Evolutionary conservation across 2,888 invertebrate species (phyloP).

Genomic region (Chalcis sispes): DNA sequence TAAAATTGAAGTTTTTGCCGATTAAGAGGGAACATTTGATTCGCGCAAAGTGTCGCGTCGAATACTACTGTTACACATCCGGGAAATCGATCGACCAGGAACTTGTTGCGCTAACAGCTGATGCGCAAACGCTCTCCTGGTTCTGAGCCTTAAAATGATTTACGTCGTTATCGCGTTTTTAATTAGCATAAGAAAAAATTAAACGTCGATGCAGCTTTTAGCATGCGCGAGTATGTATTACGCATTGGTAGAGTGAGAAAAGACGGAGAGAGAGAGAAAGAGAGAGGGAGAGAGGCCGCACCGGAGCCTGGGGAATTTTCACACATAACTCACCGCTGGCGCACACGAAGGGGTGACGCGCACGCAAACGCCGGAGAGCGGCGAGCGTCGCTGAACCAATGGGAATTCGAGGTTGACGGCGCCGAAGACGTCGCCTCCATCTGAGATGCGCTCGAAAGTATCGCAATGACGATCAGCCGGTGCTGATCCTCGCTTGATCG

Average conservation of each 20-base stretch:
- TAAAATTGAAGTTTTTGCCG: no score
- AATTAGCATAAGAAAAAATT: conserved; percentile 57
- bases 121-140: conserved; percentile 34
- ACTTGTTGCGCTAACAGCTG: conserved; percentile 39
- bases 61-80: no score
- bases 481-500: conserved; percentile 2
- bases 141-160: conserved; percentile 41
- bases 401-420: conserved; percentile 20
- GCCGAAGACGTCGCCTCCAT: conserved; percentile 49
- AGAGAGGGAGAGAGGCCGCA: not conserved
- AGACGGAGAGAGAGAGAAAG: no score
- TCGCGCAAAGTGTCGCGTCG: no score
- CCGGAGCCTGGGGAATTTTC: conserved; percentile 48
- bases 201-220: conserved; percentile 53
- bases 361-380: no score
- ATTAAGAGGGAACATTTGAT: no score
- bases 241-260: no score
- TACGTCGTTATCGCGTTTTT: conserved; percentile 53
- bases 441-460: conserved; percentile 37
- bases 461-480: conserved; percentile 43
- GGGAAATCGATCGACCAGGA: not conserved
- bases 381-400: conserved; percentile 19
- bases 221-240: not conserved
- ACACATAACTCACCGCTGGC: conserved; percentile 57
- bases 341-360: conserved; percentile 35